Percentiles rank a stretch among this genome's conserved stretches.
Evolutionary conservation across 2,888 invertebrate species (phyloP).

Genomic region (Perizoma affinitatum): DNA sequence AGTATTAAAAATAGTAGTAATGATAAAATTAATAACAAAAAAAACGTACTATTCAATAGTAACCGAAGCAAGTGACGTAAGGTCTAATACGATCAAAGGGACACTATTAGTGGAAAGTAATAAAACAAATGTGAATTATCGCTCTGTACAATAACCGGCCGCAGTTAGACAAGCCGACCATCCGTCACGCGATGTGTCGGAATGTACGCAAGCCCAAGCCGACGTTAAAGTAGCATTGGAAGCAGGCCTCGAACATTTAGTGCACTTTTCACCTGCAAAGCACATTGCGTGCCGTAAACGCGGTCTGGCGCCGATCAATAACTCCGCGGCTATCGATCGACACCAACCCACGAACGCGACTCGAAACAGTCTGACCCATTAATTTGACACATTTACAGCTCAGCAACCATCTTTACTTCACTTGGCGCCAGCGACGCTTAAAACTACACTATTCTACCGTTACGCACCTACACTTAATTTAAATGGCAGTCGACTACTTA

Average conservation of each 20-base stretch:
- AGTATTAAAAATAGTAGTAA: slow-evolving; percentile 48
- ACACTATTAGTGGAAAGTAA: slow-evolving; percentile 30
- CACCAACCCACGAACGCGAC: not conserved
- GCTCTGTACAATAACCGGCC: slow-evolving; percentile 32
- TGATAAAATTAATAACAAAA: slow-evolving; percentile 62
- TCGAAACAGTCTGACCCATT: slow-evolving; percentile 6
- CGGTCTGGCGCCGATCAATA: not conserved
- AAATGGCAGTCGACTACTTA: slow-evolving; percentile 59
- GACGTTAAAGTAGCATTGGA: slow-evolving; percentile 1
- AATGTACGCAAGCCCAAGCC: not conserved
- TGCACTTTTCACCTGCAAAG: slow-evolving; percentile 6
- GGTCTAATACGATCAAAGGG: slow-evolving; percentile 42
- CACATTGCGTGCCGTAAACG: not conserved
- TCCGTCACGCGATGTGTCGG: slow-evolving; percentile 9
- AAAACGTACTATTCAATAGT: slow-evolving; percentile 49
- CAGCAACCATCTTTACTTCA: slow-evolving; percentile 20
- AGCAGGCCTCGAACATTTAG: slow-evolving; percentile 4
- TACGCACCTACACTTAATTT: slow-evolving; percentile 41
- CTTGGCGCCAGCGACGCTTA: slow-evolving; percentile 19
- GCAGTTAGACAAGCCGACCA: not conserved
- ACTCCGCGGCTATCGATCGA: not conserved
- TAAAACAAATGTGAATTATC: slow-evolving; percentile 38
- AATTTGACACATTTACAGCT: slow-evolving; percentile 43
- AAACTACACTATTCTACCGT: slow-evolving; percentile 18
- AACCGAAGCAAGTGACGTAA: slow-evolving; percentile 48